Conservation (phyloP, 2,888 invertebrate genomes). For the Chaetogeoica ovagalla region DNA sequence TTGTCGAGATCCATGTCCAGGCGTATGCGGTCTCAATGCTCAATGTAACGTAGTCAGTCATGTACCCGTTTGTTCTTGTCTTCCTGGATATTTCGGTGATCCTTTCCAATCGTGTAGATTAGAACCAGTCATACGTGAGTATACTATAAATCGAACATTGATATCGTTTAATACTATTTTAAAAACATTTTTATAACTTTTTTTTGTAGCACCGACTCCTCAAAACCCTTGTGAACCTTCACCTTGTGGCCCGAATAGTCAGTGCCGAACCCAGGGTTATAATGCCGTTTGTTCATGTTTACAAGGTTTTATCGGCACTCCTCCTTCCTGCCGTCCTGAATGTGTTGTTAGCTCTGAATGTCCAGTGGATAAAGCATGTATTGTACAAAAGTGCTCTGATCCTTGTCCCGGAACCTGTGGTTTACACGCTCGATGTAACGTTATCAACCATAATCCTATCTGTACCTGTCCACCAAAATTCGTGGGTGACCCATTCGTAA, state of each 20-base stretch:
- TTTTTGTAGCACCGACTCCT: constrained; percentile 59
- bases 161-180: neutral
- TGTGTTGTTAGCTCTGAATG: constrained; percentile 68
- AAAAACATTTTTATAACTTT: neutral
- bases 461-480: constrained; percentile 67
- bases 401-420: constrained; percentile 69
- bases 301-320: constrained; percentile 65
- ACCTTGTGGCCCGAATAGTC: constrained; percentile 67
- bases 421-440: constrained; percentile 65
- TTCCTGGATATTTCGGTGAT: constrained; percentile 77
- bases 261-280: constrained; percentile 61
- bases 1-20: constrained; percentile 83
- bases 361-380: constrained; percentile 66
- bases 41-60: constrained; percentile 82
- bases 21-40: constrained; percentile 80
- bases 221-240: constrained; percentile 66
- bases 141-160: neutral
- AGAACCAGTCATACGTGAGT: constrained; percentile 59
- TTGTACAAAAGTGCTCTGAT: constrained; percentile 67
- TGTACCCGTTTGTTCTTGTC: constrained; percentile 79
- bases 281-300: constrained; percentile 69
- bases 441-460: constrained; percentile 68
- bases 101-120: constrained; percentile 78
- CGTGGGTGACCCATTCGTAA: constrained; percentile 67
- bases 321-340: constrained; percentile 67